These are phyloP conservation scores for Mesochorus sp. DNA, from an alignment of 2,888 invertebrate genomes.

Conservation along the genomic window DNA sequence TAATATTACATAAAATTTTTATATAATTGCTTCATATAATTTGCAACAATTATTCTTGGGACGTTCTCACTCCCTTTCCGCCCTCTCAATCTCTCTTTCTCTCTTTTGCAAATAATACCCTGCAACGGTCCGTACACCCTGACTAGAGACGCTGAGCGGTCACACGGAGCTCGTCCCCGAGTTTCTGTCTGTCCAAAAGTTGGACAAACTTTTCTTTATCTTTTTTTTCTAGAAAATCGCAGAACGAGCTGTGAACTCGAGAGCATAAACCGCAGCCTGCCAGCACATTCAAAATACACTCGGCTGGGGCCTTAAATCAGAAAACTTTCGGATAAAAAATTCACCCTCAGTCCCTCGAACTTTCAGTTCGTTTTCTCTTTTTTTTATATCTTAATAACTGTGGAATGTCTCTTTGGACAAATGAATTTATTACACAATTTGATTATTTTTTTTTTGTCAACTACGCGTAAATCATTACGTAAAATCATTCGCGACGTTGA, in stretches of 20 bases:
- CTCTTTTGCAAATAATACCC: conserved; percentile 68
- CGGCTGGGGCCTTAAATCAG: not conserved
- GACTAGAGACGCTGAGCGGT: conserved; percentile 71
- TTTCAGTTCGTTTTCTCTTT: not conserved
- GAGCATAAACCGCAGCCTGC: too few relatives aligned
- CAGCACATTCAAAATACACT: conserved; percentile 7
- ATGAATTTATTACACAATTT: not conserved
- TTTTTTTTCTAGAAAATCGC: conserved; percentile 10
- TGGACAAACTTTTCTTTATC: too few relatives aligned
- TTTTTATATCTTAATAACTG: too few relatives aligned
- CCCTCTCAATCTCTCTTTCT: conserved; percentile 46
- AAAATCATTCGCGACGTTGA: conserved; percentile 38
- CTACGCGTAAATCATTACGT: conserved; percentile 51
- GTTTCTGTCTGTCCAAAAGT: too few relatives aligned
- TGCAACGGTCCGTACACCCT: conserved; percentile 68
- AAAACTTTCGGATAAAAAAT: not conserved
- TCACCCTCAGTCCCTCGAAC: not conserved
- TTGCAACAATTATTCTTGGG: too few relatives aligned
- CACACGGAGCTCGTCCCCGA: too few relatives aligned
- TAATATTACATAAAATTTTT: conserved; percentile 40
- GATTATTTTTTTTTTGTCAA: conserved; percentile 59
- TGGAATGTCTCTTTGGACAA: conserved; percentile 20
- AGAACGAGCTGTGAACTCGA: too few relatives aligned
- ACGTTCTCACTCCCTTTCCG: too few relatives aligned
- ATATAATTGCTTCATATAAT: too few relatives aligned